Evolutionary conservation across 2,888 invertebrate species (phyloP).

Genomic region (Oscheius sp.): DNA sequence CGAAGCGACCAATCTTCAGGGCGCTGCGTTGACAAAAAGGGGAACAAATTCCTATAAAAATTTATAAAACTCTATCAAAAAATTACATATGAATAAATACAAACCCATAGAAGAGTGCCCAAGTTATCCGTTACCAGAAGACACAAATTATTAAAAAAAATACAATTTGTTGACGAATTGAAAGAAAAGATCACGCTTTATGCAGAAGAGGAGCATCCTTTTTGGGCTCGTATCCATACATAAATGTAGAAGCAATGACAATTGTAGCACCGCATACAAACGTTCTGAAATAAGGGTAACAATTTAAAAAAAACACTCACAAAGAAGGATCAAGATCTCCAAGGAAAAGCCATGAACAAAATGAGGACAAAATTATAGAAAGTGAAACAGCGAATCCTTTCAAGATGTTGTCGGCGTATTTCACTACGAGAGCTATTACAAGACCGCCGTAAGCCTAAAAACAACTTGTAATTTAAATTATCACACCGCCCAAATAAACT

Average conservation of each 20-base stretch:
- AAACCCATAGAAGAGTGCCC: slow-evolving; percentile 16
- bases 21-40: slow-evolving; percentile 1
- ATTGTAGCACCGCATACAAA: slow-evolving; percentile 75
- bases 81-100: background rate
- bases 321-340: slow-evolving; percentile 75
- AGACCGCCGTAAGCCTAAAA: slow-evolving; percentile 77
- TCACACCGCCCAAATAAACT: too few relatives aligned
- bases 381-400: slow-evolving; percentile 78
- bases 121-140: background rate
- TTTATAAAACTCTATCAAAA: slow-evolving; percentile 8
- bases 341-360: slow-evolving; percentile 76
- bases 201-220: slow-evolving; percentile 23
- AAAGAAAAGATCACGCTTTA: slow-evolving; percentile 16
- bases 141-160: slow-evolving; percentile 1
- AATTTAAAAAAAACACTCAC: slow-evolving; percentile 61
- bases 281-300: slow-evolving; percentile 67
- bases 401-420: slow-evolving; percentile 78
- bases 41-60: background rate
- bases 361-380: slow-evolving; percentile 76
- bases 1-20: slow-evolving; percentile 11
- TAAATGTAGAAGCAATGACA: slow-evolving; percentile 76
- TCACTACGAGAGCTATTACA: slow-evolving; percentile 77
- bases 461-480: too few relatives aligned
- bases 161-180: background rate
- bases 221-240: slow-evolving; percentile 74